Evolutionary conservation across 2,888 invertebrate genomes (phyloP).

Genomic region (Morinoia aosen): DNA sequence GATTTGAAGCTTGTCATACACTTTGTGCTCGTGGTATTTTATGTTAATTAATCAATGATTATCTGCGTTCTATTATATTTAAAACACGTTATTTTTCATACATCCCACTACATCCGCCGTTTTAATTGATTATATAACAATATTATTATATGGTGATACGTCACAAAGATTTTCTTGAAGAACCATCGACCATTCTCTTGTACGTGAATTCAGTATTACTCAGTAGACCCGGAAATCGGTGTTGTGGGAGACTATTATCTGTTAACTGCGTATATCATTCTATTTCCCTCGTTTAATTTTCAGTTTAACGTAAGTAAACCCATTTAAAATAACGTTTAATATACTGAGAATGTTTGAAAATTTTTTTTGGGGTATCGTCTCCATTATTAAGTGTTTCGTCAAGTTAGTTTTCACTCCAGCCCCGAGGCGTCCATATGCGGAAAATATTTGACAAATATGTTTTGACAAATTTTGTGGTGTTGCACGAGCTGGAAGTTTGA

Average conservation of each 20-base stretch:
- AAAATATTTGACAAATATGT: not conserved
- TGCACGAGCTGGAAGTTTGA: not conserved
- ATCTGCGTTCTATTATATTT: too few species aligned
- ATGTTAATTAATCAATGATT: too few species aligned
- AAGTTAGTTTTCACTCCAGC: not conserved
- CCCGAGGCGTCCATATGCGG: not conserved
- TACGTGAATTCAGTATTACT: not conserved
- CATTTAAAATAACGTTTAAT: not conserved
- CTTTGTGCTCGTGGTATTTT: too few species aligned
- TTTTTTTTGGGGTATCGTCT: not conserved
- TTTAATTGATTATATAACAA: too few species aligned
- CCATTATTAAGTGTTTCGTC: not conserved
- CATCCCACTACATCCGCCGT: too few species aligned
- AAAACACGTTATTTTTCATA: too few species aligned
- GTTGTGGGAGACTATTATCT: not conserved
- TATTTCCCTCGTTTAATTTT: conserved; percentile 19
- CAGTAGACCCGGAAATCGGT: conserved; percentile 34
- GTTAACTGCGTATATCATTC: not conserved
- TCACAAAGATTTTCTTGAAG: not conserved
- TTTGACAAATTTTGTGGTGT: not conserved
- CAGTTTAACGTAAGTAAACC: conserved; percentile 16
- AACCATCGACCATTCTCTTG: not conserved
- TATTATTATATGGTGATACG: too few species aligned
- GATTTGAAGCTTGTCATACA: too few species aligned
- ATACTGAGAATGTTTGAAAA: not conserved